Evolutionary conservation across 2,888 invertebrate genomes (phyloP), one percentile per base, ranked within the genome.

Genomic region (Acleris laterana): DNA sequence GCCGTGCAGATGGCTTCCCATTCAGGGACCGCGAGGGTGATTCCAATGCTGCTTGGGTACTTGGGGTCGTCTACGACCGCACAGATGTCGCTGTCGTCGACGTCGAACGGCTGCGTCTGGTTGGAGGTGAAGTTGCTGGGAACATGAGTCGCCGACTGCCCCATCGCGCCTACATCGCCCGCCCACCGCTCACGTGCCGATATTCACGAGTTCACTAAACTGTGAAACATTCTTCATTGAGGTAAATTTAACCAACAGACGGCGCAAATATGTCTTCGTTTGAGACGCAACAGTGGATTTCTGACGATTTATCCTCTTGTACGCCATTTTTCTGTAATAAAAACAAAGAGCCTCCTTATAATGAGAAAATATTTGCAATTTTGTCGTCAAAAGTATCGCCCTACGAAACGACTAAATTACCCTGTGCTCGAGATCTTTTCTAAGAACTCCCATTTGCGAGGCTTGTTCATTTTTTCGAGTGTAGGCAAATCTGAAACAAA

Each of bases 1-100:
- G 97, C 96, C 13, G 97, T 97, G 63, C 96, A 90, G 68, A 96
- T 93, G 4, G 97, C 97, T 84, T 97, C 97, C 97, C 97, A 97
- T 87, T 96, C 95, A 44, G 97, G 96, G 5, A 97, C 95, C 13
- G 96, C 96, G 68, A 96, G 93, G 62, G 94, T 94, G 58, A 95
- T 93, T n/a, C 97, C 97, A 69, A 96, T 93, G 74, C 94, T 94
- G 78, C 95, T 96, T 71, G 93, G 93, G 82, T 95, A 95, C 78
- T 88, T 87, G 52, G 93, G 92, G 70, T 91, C 92, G 69, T 93
- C 92, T 42, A 84, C 84, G 52, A 88, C 89, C 52, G 81, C 88
- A 70, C 92, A 93, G 32, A 75, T 87, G 58, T 84, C 94, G 87
- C 78, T 94, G 77, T 87, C 83, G 77, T 85, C 84, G 69, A 81